A percentile compares a stretch with the other conserved stretches of the same genome.
Evolutionary conservation across 2,113 vertebrate genomes (phyloP).

Genomic region (Psettodes erumei): DNA sequence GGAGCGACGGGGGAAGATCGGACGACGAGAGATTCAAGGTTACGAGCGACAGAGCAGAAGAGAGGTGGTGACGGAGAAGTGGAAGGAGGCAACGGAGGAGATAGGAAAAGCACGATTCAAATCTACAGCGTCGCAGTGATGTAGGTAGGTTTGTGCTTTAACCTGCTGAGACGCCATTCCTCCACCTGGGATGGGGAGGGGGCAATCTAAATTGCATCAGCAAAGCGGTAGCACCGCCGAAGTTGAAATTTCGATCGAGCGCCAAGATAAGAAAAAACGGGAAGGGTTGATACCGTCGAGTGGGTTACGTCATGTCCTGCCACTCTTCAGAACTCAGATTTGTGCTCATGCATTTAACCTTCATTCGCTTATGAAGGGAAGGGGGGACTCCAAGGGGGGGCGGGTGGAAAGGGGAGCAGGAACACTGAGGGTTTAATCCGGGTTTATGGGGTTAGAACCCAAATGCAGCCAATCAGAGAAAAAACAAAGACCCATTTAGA

Average conservation of each 20-base stretch:
- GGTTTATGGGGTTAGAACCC: background rate
- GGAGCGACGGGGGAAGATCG: background rate
- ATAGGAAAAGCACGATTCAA: conserved; percentile 23
- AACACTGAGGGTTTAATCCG: too few species aligned
- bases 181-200: conserved; percentile 28
- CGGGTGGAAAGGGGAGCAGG: background rate
- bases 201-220: conserved; percentile 75
- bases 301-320: conserved; percentile 50
- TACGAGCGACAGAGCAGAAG: background rate
- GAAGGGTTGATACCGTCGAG: conserved; percentile 45
- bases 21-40: conserved; percentile 26
- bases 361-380: conserved; percentile 10
- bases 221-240: conserved; percentile 30
- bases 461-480: background rate
- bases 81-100: background rate
- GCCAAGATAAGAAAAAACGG: conserved; percentile 49
- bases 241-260: conserved; percentile 47
- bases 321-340: conserved; percentile 26
- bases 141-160: conserved; percentile 23
- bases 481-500: too few species aligned
- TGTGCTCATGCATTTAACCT: conserved; percentile 45
- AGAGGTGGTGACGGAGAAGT: background rate
- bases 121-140: conserved; percentile 22
- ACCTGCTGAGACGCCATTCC: conserved; percentile 60
- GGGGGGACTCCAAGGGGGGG: background rate